Evolutionary conservation across 2,113 vertebrate species (phyloP).

Genomic region (Cryptoleucopteryx plumbea): DNA sequence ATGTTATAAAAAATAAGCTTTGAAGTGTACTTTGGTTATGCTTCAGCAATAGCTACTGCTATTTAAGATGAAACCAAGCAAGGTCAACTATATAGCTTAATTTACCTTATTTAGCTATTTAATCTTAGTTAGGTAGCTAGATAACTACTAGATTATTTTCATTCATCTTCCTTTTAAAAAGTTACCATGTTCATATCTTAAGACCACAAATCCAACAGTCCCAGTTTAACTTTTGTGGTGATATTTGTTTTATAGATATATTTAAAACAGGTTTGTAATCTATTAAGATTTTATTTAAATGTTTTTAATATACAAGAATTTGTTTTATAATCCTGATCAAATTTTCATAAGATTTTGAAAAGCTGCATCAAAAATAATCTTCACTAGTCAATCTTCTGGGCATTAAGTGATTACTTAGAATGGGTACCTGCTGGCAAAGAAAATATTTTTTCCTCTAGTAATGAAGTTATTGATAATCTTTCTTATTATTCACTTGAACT

Average conservation of each 20-base stretch:
- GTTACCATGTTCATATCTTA: neutral
- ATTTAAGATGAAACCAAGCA: neutral
- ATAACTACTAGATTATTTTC: neutral
- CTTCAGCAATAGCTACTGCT: neutral
- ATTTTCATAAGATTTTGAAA: neutral
- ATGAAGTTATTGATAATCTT: neutral
- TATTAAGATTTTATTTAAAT: neutral
- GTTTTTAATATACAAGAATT: neutral
- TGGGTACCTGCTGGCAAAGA: neutral
- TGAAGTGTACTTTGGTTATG: neutral
- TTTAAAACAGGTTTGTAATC: neutral
- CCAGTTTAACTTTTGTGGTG: neutral
- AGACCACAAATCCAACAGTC: neutral
- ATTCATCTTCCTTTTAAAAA: neutral
- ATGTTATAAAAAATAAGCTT: neutral
- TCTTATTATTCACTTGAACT: neutral
- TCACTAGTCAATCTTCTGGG: neutral
- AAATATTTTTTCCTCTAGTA: neutral
- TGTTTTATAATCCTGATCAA: neutral
- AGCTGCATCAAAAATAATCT: neutral
- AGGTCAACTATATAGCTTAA: neutral
- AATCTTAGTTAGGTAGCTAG: neutral
- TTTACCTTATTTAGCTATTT: neutral
- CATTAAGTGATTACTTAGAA: neutral
- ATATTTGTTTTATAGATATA: neutral